Evolutionary conservation across 2,113 vertebrate species (phyloP).

Genomic region (Actenoides hombroni): DNA sequence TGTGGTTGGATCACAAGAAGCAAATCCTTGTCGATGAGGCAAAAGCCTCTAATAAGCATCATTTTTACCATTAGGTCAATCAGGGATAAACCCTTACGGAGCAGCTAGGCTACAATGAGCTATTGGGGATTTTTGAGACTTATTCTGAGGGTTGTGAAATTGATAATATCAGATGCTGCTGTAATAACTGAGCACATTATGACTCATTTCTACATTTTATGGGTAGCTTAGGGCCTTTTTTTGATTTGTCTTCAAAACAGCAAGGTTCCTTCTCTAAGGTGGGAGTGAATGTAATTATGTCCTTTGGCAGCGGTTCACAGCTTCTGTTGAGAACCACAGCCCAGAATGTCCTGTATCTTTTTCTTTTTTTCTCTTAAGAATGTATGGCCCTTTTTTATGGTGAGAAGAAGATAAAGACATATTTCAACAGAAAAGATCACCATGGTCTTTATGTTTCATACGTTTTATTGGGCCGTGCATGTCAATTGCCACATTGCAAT

Average conservation of each 20-base stretch:
- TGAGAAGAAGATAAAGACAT: neutral
- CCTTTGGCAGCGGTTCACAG: constrained; percentile 12
- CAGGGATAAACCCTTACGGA: neutral
- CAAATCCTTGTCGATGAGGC: neutral
- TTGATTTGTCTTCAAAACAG: neutral
- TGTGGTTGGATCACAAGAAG: neutral
- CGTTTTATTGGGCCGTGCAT: neutral
- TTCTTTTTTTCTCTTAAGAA: neutral
- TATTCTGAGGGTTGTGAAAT: neutral
- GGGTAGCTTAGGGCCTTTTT: neutral
- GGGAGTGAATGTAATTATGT: neutral
- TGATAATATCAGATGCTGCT: neutral
- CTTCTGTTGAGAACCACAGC: constrained; percentile 6
- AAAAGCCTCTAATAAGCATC: neutral
- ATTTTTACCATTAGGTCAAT: neutral
- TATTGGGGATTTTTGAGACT: neutral
- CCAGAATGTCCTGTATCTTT: neutral
- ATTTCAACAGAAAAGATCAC: constrained; percentile 5
- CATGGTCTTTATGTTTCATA: neutral
- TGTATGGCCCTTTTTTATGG: neutral
- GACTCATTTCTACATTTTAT: constrained; percentile 17
- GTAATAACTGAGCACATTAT: neutral
- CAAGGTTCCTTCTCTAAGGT: neutral
- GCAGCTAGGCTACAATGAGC: neutral
- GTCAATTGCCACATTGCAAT: neutral